Evolutionary conservation across 2,113 vertebrate species (phyloP).

Genomic region (Gopherus evgoodei): DNA sequence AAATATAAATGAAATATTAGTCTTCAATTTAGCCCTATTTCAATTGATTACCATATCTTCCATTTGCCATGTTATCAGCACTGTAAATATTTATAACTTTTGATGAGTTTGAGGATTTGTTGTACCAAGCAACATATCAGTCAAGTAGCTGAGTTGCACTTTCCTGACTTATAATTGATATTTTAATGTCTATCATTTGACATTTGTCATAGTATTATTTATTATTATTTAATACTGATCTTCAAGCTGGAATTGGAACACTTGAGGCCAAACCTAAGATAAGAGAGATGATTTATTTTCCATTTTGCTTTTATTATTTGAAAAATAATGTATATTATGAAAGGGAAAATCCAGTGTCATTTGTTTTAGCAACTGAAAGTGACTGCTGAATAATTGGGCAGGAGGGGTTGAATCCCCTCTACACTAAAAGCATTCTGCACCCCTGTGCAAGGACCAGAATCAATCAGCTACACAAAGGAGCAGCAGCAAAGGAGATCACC

Average conservation of each 20-base stretch:
- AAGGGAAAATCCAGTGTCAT: neutral
- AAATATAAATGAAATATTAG: constrained; percentile 72
- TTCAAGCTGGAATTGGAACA: constrained; percentile 45
- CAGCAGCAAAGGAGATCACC: neutral
- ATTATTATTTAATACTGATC: constrained; percentile 32
- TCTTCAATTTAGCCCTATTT: constrained; percentile 75
- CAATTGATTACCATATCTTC: constrained; percentile 70
- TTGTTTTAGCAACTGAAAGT: neutral
- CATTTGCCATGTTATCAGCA: constrained; percentile 68
- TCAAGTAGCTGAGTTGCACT: constrained; percentile 73
- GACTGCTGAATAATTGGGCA: neutral
- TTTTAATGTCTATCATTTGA: constrained; percentile 61
- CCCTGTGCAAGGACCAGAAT: neutral
- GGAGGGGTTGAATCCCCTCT: no score
- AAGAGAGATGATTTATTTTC: neutral
- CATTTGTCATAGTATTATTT: constrained; percentile 26
- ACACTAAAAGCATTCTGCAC: neutral
- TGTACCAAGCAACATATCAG: constrained; percentile 60
- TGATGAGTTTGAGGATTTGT: constrained; percentile 75
- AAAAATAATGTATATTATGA: neutral
- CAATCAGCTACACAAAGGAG: neutral
- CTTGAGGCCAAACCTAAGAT: neutral
- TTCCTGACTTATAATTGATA: constrained; percentile 74
- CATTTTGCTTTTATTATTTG: constrained; percentile 17
- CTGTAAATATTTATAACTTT: constrained; percentile 76